Evolutionary conservation across 2,113 vertebrate species (phyloP).

Genomic region (Tricholaema leucomelas): DNA sequence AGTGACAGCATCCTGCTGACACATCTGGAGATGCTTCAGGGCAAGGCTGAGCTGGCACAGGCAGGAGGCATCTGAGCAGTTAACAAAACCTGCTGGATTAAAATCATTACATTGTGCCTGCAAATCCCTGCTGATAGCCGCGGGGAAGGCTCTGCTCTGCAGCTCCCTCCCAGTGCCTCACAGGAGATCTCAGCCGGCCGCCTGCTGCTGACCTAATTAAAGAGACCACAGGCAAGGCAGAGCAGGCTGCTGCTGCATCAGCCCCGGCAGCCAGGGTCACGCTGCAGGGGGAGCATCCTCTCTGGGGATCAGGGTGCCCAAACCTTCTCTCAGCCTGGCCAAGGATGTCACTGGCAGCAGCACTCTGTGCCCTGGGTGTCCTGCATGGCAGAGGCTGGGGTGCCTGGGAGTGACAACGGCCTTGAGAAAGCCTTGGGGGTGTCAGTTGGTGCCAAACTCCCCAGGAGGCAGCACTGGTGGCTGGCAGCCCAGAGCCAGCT

Average conservation of each 20-base stretch:
- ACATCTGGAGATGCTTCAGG: neutral
- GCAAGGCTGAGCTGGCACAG: neutral
- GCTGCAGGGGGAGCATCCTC: neutral
- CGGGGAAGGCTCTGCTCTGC: neutral
- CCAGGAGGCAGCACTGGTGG: too few species aligned
- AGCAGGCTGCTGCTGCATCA: neutral
- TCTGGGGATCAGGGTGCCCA: neutral
- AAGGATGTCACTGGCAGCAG: neutral
- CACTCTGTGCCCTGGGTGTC: fast-evolving
- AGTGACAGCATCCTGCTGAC: neutral
- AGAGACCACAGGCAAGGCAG: neutral
- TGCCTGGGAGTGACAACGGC: too few species aligned
- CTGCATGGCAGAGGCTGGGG: neutral
- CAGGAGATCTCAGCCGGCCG: conserved; percentile 48
- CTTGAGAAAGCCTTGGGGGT: too few species aligned
- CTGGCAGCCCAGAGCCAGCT: too few species aligned
- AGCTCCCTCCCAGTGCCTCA: conserved; percentile 49
- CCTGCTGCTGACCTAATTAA: conserved; percentile 63
- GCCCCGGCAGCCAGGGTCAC: neutral
- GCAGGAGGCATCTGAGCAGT: neutral
- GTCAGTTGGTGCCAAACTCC: too few species aligned
- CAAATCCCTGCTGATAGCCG: conserved; percentile 49
- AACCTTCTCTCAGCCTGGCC: too few species aligned
- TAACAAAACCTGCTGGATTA: conserved; percentile 31
- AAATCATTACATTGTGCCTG: conserved; percentile 21